Evolutionary conservation across 2,888 invertebrate genomes (phyloP).

Genomic region (Liposcelis brunnea): DNA sequence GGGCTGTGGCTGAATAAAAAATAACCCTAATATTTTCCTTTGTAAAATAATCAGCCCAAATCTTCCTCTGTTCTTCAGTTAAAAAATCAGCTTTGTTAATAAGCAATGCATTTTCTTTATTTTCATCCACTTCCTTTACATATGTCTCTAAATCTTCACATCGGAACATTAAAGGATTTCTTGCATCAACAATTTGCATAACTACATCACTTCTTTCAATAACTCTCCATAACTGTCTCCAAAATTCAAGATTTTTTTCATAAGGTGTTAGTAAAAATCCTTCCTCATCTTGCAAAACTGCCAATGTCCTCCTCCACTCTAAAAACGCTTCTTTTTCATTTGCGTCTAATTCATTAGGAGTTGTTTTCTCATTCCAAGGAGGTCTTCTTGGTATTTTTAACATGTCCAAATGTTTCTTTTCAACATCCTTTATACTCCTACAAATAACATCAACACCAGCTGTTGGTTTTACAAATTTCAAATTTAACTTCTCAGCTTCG

Average conservation of each 20-base stretch:
- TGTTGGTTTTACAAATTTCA: slow-evolving; percentile 51
- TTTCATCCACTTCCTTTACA: slow-evolving; percentile 52
- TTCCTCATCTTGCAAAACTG: slow-evolving; percentile 58
- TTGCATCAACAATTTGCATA: slow-evolving; percentile 87
- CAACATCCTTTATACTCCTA: slow-evolving; percentile 32
- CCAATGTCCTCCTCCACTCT: slow-evolving; percentile 75
- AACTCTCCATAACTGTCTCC: slow-evolving; percentile 97
- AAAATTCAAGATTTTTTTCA: slow-evolving; percentile 93
- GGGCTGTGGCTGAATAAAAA: slow-evolving; percentile 76
- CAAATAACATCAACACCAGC: slow-evolving; percentile 41
- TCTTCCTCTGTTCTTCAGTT: slow-evolving; percentile 55
- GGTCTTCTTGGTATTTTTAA: slow-evolving; percentile 79
- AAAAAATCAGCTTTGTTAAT: slow-evolving; percentile 94
- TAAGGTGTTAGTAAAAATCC: slow-evolving; percentile 83
- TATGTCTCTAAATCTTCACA: slow-evolving; percentile 83
- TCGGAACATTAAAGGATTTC: slow-evolving; percentile 86
- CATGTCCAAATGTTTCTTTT: slow-evolving; percentile 39
- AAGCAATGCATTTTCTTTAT: slow-evolving; percentile 65
- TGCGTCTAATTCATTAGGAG: slow-evolving; percentile 59
- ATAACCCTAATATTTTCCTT: slow-evolving; percentile 49
- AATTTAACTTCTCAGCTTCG: slow-evolving; percentile 70
- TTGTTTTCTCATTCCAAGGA: slow-evolving; percentile 54
- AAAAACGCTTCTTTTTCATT: slow-evolving; percentile 72
- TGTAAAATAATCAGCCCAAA: slow-evolving; percentile 76
- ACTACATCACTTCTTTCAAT: slow-evolving; percentile 88